Base-by-base conservation (phyloP, 2,113 vertebrate genomes). In the Gymnogyps californianus region DNA sequence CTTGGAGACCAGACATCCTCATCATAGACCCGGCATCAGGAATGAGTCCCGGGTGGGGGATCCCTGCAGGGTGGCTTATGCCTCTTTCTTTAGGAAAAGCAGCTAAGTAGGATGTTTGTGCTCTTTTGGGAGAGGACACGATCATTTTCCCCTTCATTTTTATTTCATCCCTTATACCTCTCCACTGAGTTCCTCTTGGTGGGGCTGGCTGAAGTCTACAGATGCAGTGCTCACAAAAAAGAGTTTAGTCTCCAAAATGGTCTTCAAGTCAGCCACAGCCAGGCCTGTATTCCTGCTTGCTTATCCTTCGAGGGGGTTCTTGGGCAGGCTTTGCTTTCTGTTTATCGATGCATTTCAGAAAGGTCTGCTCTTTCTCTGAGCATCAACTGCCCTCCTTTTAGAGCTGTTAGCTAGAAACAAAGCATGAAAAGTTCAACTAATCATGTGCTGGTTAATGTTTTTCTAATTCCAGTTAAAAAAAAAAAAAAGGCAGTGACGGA, bases 11-110 rank as follows among this genome's bases (percentile, higher is more conserved):
- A 75, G 46, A 21, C 32, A 40, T 5, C 17, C 18, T 25, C 64
- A 54, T 10, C 75, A 19, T 11, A 34, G n/a, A 42, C 6, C 19
- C 0, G 0, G 16, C 55, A 10, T 2, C 31, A 70, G 62, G 40
- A 69, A 10, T 2, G 0, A 52, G 7, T n/a, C 17, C 55, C 26
- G 38, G 16, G 2, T 22, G 36, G 34, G 11, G 20, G 17, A 34
- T 54, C 15, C 31, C 34, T 36, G 34, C 7, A n/a, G n/a, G 11
- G 25, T 31, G 17, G 7, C 17, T 88, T 21, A 3, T 36, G 16
- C 2, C 24, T 65, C 31, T 19, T 59, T 26, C 66, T 54, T 44
- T 14, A 71, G 78, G 75, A 46, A 55, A 51, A 67, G 7, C 67
- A 79, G 11, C 46, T 31, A 34, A 64, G 47, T 4, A n/a, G 51